A percentile compares a stretch with the other conserved stretches of the same genome.
Evolutionary conservation across 1,140 invertebrate genomes (phyloP).

Genomic region (Procambarus virginalis): DNA sequence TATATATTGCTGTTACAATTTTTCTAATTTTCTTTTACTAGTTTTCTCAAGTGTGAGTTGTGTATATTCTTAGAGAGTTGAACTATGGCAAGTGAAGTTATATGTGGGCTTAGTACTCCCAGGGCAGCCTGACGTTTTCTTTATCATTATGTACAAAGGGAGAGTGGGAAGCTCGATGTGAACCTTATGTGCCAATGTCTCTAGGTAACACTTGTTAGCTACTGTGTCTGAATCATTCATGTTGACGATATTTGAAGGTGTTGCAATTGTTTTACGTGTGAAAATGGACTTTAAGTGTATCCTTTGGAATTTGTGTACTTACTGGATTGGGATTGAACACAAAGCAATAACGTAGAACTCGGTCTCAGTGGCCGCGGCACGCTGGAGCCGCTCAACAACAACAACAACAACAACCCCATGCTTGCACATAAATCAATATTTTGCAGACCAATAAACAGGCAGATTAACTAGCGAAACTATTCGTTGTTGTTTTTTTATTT

Average conservation of each 20-base stretch:
- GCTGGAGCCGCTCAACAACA: not conserved
- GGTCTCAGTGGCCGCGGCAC: conserved; percentile 16
- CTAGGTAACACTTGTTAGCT: conserved; percentile 67
- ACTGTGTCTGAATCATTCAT: conserved; percentile 66
- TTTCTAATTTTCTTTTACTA: conserved; percentile 65
- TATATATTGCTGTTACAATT: conserved; percentile 65
- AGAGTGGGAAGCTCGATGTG: conserved; percentile 65
- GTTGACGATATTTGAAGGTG: conserved; percentile 68
- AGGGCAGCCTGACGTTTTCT: conserved; percentile 66
- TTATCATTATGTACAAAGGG: conserved; percentile 68
- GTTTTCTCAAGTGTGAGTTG: conserved; percentile 63
- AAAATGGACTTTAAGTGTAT: conserved; percentile 65
- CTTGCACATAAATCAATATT: not conserved
- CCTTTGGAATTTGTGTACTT: conserved; percentile 63
- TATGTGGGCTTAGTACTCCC: conserved; percentile 49
- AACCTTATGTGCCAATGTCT: conserved; percentile 67
- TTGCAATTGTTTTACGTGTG: conserved; percentile 67
- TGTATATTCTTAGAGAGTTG: conserved; percentile 54
- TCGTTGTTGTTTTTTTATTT: not conserved
- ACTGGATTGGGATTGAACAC: conserved; percentile 60
- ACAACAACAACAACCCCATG: not conserved
- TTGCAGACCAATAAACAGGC: not conserved
- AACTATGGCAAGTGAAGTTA: conserved; percentile 54
- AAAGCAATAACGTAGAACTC: conserved; percentile 64
- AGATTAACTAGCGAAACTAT: not conserved